Evolutionary conservation across 2,797 vertebrate species (phyloP).

Genomic region (Sphaeramia orbicularis): DNA sequence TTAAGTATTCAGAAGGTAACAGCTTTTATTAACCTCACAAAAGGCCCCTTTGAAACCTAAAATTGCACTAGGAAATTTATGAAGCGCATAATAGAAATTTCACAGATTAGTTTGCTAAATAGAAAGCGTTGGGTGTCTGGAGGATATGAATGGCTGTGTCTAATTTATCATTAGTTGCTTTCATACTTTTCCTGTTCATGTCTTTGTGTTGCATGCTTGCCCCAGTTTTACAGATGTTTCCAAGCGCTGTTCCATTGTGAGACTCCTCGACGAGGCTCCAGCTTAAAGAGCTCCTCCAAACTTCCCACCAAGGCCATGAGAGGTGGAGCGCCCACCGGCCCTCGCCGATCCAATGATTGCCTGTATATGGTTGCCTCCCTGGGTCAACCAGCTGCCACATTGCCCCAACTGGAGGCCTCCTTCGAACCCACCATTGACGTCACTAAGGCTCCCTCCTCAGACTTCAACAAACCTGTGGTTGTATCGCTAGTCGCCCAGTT

Average conservation of each 20-base stretch:
- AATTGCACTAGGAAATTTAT: not conserved
- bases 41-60: not conserved
- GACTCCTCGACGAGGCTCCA: constrained; percentile 70
- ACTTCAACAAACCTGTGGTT: constrained; percentile 60
- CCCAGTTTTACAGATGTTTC: constrained; percentile 88
- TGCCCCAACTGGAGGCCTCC: constrained; percentile 58
- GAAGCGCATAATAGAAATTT: not conserved
- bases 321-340: constrained; percentile 21
- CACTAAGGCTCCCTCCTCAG: constrained; percentile 61
- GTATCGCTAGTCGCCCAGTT: constrained; percentile 74
- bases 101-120: not conserved
- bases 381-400: constrained; percentile 56
- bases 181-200: constrained; percentile 35
- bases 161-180: not conserved
- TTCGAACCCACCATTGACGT: constrained; percentile 57
- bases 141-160: not conserved
- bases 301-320: constrained; percentile 69
- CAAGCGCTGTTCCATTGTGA: constrained; percentile 79
- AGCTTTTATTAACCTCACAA: not conserved
- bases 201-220: constrained; percentile 40
- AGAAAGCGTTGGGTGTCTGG: not conserved
- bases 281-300: constrained; percentile 81
- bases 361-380: constrained; percentile 77
- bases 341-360: constrained; percentile 62
- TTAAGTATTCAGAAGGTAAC: not conserved